These are phyloP conservation scores for Varanus komodoensis DNA, from an alignment of 2,113 vertebrate species.

Conservation along the genomic window DNA sequence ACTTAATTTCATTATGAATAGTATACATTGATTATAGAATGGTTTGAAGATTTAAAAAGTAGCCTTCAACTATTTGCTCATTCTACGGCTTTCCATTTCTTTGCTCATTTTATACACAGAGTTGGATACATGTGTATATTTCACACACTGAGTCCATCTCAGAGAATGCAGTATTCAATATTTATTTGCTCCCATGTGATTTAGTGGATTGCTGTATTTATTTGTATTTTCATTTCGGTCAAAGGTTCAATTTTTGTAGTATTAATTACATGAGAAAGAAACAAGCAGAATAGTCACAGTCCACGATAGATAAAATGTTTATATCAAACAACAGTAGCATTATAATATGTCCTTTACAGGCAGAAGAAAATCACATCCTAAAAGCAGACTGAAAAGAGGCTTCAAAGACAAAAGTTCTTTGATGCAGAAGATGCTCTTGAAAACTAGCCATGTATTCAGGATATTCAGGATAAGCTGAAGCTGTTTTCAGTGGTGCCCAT, in stretches of 20 bases:
- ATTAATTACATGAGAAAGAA: too few species aligned
- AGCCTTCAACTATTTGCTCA: background rate
- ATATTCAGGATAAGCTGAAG: background rate
- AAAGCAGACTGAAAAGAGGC: too few species aligned
- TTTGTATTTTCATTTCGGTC: background rate
- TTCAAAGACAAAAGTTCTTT: too few species aligned
- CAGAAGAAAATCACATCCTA: too few species aligned
- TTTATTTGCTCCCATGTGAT: background rate
- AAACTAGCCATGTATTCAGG: background rate
- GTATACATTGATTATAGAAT: background rate
- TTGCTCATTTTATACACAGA: background rate
- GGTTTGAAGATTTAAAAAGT: background rate
- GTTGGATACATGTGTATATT: background rate
- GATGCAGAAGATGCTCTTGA: too few species aligned
- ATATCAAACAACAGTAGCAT: background rate
- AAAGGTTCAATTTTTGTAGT: background rate
- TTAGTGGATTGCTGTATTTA: background rate
- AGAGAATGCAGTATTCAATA: background rate
- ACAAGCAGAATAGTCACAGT: background rate
- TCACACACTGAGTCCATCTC: background rate
- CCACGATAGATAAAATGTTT: background rate
- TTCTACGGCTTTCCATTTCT: background rate
- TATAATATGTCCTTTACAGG: too few species aligned
- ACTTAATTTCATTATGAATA: background rate
- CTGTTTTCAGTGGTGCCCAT: too few species aligned